These are phyloP conservation scores for Drosophila pseudoobscura DNA, from an alignment of 1,140 invertebrate genomes.

Conservation along the genomic window DNA sequence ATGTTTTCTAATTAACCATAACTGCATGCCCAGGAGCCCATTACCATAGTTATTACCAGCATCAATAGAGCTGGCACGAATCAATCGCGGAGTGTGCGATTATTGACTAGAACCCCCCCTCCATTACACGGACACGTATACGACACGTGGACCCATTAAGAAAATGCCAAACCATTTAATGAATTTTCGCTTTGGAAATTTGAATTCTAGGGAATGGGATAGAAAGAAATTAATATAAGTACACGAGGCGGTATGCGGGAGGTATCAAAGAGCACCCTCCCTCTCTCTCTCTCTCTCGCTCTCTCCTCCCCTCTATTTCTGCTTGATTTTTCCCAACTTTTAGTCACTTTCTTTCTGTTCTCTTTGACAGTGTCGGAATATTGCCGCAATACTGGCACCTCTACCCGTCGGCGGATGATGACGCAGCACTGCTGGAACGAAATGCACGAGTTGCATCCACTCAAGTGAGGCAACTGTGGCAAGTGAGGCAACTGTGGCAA, in stretches of 20 bases:
- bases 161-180: slow-evolving; percentile 21
- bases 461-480: slow-evolving; percentile 54
- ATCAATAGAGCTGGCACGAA: no score
- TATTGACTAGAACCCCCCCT: background rate
- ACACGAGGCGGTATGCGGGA: background rate
- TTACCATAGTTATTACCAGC: no score
- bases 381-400: slow-evolving; percentile 80
- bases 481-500: slow-evolving; percentile 11
- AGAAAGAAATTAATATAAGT: slow-evolving; percentile 8
- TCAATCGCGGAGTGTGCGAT: background rate
- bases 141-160: background rate
- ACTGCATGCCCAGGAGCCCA: no score
- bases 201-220: background rate
- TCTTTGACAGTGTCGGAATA: slow-evolving; percentile 83
- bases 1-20: no score
- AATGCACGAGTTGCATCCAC: slow-evolving; percentile 83
- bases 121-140: no score
- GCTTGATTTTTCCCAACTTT: background rate
- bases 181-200: slow-evolving; percentile 32
- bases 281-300: no score
- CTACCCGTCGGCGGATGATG: slow-evolving; percentile 80
- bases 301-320: background rate
- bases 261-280: no score
- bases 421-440: slow-evolving; percentile 84
- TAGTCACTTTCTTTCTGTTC: slow-evolving; percentile 3